phyloP scores from a whole-genome alignment of 2,888 invertebrate genomes.

The Mesoligia furuncula region DNA sequence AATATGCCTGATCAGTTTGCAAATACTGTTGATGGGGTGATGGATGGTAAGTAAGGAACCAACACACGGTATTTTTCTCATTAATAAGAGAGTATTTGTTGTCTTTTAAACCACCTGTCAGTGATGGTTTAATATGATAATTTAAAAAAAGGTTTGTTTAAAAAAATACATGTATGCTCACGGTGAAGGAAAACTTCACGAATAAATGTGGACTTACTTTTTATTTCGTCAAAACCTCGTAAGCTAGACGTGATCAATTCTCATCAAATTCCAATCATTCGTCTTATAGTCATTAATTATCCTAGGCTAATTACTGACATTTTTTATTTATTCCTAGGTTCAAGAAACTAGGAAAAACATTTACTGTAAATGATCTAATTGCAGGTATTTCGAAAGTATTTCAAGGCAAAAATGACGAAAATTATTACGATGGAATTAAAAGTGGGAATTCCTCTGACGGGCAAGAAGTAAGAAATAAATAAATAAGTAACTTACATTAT shows the following conservation, averaged over 20 bases:
- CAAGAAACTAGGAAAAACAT: too few relatives aligned
- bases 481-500: too few relatives aligned
- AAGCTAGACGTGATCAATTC: not conserved
- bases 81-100: not conserved
- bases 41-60: slow-evolving; percentile 91
- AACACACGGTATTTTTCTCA: not conserved
- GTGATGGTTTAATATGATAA: not conserved
- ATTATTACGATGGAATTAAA: slow-evolving; percentile 79
- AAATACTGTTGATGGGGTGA: slow-evolving; percentile 95
- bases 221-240: not conserved
- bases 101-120: not conserved
- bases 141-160: not conserved
- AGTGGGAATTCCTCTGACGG: slow-evolving; percentile 81
- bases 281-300: not conserved
- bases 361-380: slow-evolving; percentile 30
- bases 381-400: slow-evolving; percentile 93
- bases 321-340: not conserved
- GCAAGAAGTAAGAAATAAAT: slow-evolving; percentile 80
- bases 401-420: slow-evolving; percentile 88
- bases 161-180: not conserved
- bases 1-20: slow-evolving; percentile 97
- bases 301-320: not conserved
- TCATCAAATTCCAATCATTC: not conserved
- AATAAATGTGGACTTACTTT: not conserved
- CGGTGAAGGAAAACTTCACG: not conserved